Percentiles rank a stretch among this genome's conserved stretches.
These are phyloP conservation scores for Siphlonurus alternatus DNA, from an alignment of 2,888 invertebrate species.

Conservation along the genomic window DNA sequence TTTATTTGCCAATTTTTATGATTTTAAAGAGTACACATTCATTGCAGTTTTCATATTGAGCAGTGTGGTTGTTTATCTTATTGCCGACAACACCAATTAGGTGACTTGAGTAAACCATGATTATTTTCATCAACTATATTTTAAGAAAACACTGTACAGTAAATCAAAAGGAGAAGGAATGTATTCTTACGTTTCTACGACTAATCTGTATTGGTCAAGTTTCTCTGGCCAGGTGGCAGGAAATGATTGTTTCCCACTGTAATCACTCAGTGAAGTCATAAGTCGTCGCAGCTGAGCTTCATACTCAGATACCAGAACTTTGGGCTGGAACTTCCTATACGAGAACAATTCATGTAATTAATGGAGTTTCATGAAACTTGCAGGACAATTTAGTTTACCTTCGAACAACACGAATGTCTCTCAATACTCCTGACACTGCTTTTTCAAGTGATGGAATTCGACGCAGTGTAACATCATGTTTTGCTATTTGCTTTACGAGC, in stretches of 20 bases:
- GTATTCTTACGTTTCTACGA: conserved; percentile 76
- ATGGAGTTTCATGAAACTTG: not conserved
- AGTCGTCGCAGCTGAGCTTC: conserved; percentile 67
- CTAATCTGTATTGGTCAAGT: conserved; percentile 60
- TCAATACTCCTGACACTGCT: conserved; percentile 65
- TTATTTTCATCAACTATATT: too few species aligned
- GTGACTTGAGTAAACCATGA: too few species aligned
- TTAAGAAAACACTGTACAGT: too few species aligned
- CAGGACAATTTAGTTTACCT: conserved; percentile 34
- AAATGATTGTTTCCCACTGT: conserved; percentile 43
- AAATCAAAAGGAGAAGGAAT: too few species aligned
- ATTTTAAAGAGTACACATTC: too few species aligned
- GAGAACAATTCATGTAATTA: not conserved
- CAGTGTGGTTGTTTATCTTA: too few species aligned
- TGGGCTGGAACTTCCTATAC: conserved; percentile 74
- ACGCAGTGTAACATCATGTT: conserved; percentile 47
- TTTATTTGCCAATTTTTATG: too few species aligned
- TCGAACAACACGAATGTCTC: conserved; percentile 67
- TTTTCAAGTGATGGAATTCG: conserved; percentile 70
- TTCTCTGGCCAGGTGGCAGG: conserved; percentile 55
- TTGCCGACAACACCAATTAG: too few species aligned
- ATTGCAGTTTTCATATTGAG: too few species aligned
- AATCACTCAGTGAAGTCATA: conserved; percentile 70
- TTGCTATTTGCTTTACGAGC: conserved; percentile 59
- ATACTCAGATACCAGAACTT: conserved; percentile 72